A percentile compares a stretch with the other conserved stretches of the same genome.
phyloP scores from a whole-genome alignment of 2,888 invertebrate genomes.

The Spodoptera exigua region DNA sequence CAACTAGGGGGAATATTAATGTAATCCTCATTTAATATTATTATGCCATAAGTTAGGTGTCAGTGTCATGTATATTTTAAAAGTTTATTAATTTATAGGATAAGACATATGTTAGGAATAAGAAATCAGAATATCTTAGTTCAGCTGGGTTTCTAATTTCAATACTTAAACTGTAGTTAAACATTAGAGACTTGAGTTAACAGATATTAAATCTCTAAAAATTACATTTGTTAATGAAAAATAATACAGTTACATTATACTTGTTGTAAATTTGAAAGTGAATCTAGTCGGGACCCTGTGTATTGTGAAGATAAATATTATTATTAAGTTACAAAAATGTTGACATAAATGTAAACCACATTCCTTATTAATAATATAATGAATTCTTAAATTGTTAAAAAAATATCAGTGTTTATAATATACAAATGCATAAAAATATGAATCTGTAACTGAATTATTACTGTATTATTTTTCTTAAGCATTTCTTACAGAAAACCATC shows the following conservation, averaged over 20 bases:
- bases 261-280: constrained; percentile 23
- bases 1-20: constrained; percentile 74
- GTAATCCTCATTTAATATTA: constrained; percentile 64
- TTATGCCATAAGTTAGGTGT: constrained; percentile 67
- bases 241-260: constrained; percentile 13
- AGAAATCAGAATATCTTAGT: constrained; percentile 36
- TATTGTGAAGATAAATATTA: constrained; percentile 8
- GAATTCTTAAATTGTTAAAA: constrained; percentile 4
- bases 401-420: too few species aligned
- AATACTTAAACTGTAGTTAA: constrained; percentile 26
- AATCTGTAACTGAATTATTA: constrained; percentile 7
- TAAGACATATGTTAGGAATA: constrained; percentile 23
- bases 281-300: constrained; percentile 42
- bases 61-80: constrained; percentile 58
- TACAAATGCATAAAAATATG: constrained; percentile 1
- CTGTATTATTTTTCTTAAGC: constrained; percentile 24
- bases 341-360: constrained; percentile 29
- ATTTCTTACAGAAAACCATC: constrained; percentile 19
- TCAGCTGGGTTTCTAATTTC: constrained; percentile 22
- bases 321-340: constrained; percentile 12
- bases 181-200: constrained; percentile 21
- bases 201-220: constrained; percentile 48
- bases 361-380: constrained; percentile 32
- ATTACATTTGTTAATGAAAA: constrained; percentile 47
- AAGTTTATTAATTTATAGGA: constrained; percentile 33